A percentile compares a stretch with the other conserved stretches of the same genome.
Evolutionary conservation across 2,113 vertebrate species (phyloP).

Genomic region (mouse (Mus musculus)): DNA sequence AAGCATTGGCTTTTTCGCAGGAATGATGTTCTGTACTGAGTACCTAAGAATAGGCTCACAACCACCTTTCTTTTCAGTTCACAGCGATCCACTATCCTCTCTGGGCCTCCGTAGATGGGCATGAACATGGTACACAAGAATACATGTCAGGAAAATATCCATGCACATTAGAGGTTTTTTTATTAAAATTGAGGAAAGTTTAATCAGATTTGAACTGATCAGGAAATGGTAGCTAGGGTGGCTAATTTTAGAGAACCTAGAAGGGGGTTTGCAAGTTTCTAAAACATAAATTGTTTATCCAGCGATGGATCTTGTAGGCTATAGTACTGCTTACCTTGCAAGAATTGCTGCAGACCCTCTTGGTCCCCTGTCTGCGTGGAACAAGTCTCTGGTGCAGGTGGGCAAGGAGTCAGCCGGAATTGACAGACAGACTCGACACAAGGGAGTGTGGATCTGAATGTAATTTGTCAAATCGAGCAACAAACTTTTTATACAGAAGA

Average conservation of each 20-base stretch:
- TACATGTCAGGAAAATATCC: background rate
- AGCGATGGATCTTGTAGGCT: background rate
- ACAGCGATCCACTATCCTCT: no score
- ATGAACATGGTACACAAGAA: background rate
- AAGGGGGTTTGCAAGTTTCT: background rate
- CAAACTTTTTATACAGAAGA: no score
- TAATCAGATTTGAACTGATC: background rate
- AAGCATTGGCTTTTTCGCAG: background rate
- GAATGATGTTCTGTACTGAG: background rate
- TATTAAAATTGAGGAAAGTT: background rate
- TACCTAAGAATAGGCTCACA: no score
- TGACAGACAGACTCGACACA: no score
- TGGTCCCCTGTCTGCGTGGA: no score
- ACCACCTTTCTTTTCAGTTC: background rate
- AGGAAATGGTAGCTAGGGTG: background rate
- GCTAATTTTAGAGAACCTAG: background rate
- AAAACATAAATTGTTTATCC: background rate
- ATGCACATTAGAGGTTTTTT: no score
- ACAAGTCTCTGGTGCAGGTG: no score
- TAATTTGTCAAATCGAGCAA: no score
- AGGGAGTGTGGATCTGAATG: no score
- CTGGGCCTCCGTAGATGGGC: accelerated
- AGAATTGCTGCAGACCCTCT: no score
- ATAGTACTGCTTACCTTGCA: background rate
- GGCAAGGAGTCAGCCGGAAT: no score